Base-by-base conservation (phyloP, 2,113 vertebrate genomes). In the Glaucidium brasilianum region DNA sequence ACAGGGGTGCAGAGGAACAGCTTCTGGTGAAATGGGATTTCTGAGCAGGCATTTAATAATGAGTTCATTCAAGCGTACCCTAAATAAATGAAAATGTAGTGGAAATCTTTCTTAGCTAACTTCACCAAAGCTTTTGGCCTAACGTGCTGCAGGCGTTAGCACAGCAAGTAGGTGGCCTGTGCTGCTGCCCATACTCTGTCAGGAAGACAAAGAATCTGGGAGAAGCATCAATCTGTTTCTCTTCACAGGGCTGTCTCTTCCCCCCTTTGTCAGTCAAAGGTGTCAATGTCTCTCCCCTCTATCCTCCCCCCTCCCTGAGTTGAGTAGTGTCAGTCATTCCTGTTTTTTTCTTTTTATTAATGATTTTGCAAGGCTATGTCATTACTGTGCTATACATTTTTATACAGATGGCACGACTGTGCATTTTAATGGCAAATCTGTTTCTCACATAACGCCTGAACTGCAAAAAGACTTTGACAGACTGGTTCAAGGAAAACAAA, bases 371-470 rank as follows among this genome's bases (percentile, higher is more conserved):
- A 97, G 97, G 98, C 97, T 98, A 98, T 98, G 98, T 98, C 98
- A 98, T 98, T 98, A 98, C 98, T 97, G 97, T 97, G 98, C 98
- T 98, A 98, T 98, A 98, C 98, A 96, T 98, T 98, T 98, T 97
- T 95, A 98, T 98, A 98, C 98, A 98, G 98, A 98, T 98, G 98
- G 98, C 98, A 98, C 98, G 98, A 98, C 98, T 98, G 98, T 98
- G 98, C 98, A 98, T 98, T 98, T 98, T 98, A 98, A 98, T 98
- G 98, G 98, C 98, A 98, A 98, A 98, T 98, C 98, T 98, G 98
- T 98, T 98, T 98, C 98, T 98, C 98, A 98, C 98, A 98, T 98
- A 98, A 98, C 98, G 98, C 98, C 98, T 98, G 98, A 98, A 98
- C 98, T 98, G 98, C 98, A 98, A 98, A 98, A 98, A 98, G 98